These are phyloP conservation scores for Chrysogorgia sp. DNA, from an alignment of 92 coral and sea anemone genomes.

Conservation along the genomic window DNA sequence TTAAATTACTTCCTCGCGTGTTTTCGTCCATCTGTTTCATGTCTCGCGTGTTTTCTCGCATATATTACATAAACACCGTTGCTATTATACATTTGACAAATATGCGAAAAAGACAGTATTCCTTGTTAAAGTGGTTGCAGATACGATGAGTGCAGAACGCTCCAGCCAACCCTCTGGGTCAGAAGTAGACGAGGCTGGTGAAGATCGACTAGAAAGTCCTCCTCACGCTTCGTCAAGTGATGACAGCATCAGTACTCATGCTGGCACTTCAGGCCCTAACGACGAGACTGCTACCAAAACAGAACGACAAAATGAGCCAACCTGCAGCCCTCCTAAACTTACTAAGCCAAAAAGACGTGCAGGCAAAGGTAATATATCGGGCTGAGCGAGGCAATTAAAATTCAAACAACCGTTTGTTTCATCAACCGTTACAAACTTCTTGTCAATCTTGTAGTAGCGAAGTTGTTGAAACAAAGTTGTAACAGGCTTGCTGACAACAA, in stretches of 20 bases:
- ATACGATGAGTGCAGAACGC: slow-evolving; percentile 1
- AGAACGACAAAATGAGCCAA: slow-evolving; percentile 9
- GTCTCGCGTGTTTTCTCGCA: neutral
- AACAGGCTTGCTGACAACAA: too few species aligned
- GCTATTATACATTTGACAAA: neutral
- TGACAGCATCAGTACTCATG: slow-evolving; percentile 44
- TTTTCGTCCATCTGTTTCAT: neutral
- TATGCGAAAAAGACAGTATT: slow-evolving; percentile 1
- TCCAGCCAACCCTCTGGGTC: neutral
- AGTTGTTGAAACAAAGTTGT: too few species aligned
- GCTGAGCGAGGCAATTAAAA: too few species aligned
- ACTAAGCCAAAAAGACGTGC: slow-evolving; percentile 32
- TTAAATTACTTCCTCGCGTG: too few species aligned
- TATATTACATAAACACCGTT: neutral
- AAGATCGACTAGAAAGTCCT: slow-evolving; percentile 27
- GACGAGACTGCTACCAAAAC: slow-evolving; percentile 28
- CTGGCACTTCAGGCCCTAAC: slow-evolving; percentile 24
- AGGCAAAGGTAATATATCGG: slow-evolving; percentile 22
- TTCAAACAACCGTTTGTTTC: too few species aligned
- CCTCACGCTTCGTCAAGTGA: slow-evolving; percentile 36
- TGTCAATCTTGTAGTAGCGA: too few species aligned
- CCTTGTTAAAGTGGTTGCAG: neutral
- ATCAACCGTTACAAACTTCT: too few species aligned
- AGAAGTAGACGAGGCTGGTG: neutral
- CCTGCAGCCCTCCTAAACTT: slow-evolving; percentile 13